These are phyloP conservation scores for Dynastes hyllus DNA, from an alignment of 2,888 invertebrate species.

Conservation along the genomic window DNA sequence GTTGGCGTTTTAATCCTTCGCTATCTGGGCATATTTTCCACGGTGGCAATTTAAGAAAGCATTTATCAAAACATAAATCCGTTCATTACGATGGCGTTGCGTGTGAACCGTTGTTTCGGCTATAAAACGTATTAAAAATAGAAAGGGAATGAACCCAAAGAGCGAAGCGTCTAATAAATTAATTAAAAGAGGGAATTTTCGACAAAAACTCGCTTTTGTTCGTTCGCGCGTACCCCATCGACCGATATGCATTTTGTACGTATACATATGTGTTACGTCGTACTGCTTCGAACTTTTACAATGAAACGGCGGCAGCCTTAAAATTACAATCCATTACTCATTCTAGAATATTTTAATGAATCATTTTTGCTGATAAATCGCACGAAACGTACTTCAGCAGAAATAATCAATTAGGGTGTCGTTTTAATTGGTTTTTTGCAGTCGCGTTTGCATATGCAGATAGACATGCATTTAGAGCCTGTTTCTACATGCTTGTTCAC, in stretches of 20 bases:
- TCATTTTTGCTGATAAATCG: slow-evolving; percentile 21
- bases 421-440: not conserved
- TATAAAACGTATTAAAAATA: slow-evolving; percentile 35
- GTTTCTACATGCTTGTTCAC: too few species aligned
- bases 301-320: slow-evolving; percentile 12
- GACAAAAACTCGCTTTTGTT: not conserved
- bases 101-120: slow-evolving; percentile 29
- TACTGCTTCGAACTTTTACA: slow-evolving; percentile 9
- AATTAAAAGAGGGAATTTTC: slow-evolving; percentile 31
- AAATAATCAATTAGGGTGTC: slow-evolving; percentile 1
- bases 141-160: slow-evolving; percentile 32
- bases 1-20: slow-evolving; percentile 1
- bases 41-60: slow-evolving; percentile 32
- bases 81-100: slow-evolving; percentile 28
- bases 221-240: not conserved
- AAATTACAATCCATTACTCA: slow-evolving; percentile 18
- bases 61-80: slow-evolving; percentile 40
- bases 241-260: too few species aligned
- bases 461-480: not conserved
- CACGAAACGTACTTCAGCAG: not conserved
- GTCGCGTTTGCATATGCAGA: not conserved
- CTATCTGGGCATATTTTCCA: slow-evolving; percentile 14
- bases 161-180: slow-evolving; percentile 24
- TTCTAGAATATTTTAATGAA: slow-evolving; percentile 39
- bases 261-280: not conserved